A percentile compares a stretch with the other conserved stretches of the same genome.
phyloP scores from a whole-genome alignment of 2,888 invertebrate genomes.

The Hirtodrosophila confusa region DNA sequence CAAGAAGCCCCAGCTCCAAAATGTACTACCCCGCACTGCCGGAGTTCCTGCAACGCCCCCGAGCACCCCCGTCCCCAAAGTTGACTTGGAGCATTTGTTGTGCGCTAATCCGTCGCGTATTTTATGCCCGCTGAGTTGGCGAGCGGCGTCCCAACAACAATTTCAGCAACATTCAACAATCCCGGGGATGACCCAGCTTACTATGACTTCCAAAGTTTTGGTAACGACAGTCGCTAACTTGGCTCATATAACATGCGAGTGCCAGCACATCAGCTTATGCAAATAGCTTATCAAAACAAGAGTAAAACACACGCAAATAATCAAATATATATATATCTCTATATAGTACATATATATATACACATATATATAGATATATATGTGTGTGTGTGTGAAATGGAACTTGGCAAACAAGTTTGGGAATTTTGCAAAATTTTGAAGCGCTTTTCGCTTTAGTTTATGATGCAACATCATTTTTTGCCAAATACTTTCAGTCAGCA shows the following conservation, averaged over 20 bases:
- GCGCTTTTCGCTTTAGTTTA: slow-evolving; percentile 73
- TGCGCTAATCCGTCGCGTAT: slow-evolving; percentile 74
- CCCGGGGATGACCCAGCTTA: slow-evolving; percentile 47
- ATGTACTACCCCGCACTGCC: not conserved
- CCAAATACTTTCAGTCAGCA: slow-evolving; percentile 70
- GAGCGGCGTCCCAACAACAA: slow-evolving; percentile 35
- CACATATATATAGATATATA: not conserved
- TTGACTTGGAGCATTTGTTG: slow-evolving; percentile 48
- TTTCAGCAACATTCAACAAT: slow-evolving; percentile 29
- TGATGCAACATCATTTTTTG: slow-evolving; percentile 73
- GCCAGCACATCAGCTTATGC: slow-evolving; percentile 67
- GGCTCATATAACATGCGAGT: slow-evolving; percentile 58
- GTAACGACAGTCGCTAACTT: slow-evolving; percentile 36
- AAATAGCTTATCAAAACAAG: slow-evolving; percentile 69
- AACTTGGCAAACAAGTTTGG: slow-evolving; percentile 72
- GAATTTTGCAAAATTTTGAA: slow-evolving; percentile 62
- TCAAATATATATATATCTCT: slow-evolving; percentile 7
- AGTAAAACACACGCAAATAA: slow-evolving; percentile 14
- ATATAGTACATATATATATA: slow-evolving; percentile 1
- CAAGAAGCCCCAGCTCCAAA: slow-evolving; percentile 5
- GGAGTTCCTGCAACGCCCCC: not conserved
- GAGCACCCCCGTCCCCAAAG: not conserved
- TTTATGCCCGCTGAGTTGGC: slow-evolving; percentile 62
- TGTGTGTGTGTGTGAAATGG: slow-evolving; percentile 6
- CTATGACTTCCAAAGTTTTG: slow-evolving; percentile 49